Conservation (phyloP, 2,113 vertebrate genomes). For the Strigops habroptila region DNA sequence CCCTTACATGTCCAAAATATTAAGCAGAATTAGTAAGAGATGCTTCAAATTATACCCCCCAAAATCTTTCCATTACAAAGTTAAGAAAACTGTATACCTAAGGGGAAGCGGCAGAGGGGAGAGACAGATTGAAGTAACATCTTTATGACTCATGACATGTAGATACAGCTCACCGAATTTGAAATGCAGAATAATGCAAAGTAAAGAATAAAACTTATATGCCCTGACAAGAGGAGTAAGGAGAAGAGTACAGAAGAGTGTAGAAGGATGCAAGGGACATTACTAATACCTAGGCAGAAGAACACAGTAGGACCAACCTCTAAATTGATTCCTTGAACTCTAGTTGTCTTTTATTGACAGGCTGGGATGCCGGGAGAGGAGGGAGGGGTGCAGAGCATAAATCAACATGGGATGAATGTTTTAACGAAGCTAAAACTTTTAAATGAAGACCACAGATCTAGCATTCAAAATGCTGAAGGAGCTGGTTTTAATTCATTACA, state of each 20-base stretch:
- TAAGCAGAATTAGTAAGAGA: not conserved
- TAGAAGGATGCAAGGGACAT: not conserved
- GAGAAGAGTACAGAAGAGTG: not conserved
- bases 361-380: not conserved
- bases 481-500: not conserved
- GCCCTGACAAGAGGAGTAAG: not conserved
- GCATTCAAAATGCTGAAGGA: not conserved
- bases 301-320: not conserved
- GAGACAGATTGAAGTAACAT: not conserved
- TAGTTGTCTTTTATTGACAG: not conserved
- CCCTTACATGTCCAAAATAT: not conserved
- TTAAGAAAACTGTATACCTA: not conserved
- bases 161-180: not conserved
- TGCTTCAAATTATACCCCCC: not conserved
- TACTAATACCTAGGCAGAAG: not conserved
- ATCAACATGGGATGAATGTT: not conserved
- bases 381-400: not conserved
- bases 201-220: not conserved
- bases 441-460: accelerated
- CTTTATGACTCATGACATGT: not conserved
- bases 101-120: not conserved
- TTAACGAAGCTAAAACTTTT: not conserved
- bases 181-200: not conserved
- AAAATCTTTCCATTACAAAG: not conserved
- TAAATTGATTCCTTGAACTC: not conserved